These are phyloP conservation scores for Ophion slaviceki DNA, from an alignment of 2,888 invertebrate genomes.

Conservation along the genomic window DNA sequence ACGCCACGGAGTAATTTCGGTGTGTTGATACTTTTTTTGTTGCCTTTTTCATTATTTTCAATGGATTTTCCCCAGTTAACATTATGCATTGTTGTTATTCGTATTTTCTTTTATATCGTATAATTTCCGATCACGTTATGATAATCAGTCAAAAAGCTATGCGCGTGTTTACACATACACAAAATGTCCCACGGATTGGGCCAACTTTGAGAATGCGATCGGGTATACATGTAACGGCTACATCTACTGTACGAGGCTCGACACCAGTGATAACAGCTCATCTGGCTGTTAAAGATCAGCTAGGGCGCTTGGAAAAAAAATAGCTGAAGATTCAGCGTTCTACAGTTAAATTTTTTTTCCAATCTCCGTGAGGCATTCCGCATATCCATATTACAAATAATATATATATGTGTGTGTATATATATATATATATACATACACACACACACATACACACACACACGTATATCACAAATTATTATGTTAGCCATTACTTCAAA, in stretches of 20 bases:
- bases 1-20: conserved; percentile 62
- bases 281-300: conserved; percentile 46
- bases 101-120: conserved; percentile 34
- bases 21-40: conserved; percentile 43
- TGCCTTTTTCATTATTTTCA: conserved; percentile 24
- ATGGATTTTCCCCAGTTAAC: neutral
- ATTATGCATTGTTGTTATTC: conserved; percentile 27
- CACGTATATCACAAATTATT: conserved; percentile 75
- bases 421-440: conserved; percentile 67
- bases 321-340: conserved; percentile 2
- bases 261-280: conserved; percentile 35
- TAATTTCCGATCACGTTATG: conserved; percentile 65
- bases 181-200: conserved; percentile 54
- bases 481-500: conserved; percentile 74
- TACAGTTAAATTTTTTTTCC: conserved; percentile 11
- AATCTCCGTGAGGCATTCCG: conserved; percentile 59
- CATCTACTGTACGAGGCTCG: neutral
- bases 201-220: conserved; percentile 10
- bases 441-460: conserved; percentile 70
- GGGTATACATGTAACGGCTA: neutral
- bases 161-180: conserved; percentile 74
- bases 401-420: conserved; percentile 72
- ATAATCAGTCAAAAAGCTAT: conserved; percentile 83
- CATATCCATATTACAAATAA: conserved; percentile 68
- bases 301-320: conserved; percentile 12